phyloP scores from a whole-genome alignment of 2,888 invertebrate species.

The Drepanosiphum platanoidis region DNA sequence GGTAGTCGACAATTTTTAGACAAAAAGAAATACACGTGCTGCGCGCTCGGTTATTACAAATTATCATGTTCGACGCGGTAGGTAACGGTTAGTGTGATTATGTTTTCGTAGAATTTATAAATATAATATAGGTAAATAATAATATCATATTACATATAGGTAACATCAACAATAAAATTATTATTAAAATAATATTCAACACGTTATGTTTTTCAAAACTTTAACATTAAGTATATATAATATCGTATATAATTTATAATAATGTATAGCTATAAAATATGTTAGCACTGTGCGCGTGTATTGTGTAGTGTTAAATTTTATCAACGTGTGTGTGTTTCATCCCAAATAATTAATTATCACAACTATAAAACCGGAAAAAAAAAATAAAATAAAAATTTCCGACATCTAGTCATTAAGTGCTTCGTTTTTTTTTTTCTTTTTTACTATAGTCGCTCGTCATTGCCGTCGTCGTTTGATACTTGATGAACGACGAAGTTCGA shows the following conservation, averaged over 20 bases:
- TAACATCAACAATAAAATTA: slow-evolving; percentile 20
- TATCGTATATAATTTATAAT: background rate
- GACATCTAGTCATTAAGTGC: background rate
- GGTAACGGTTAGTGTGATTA: background rate
- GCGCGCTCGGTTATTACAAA: too few relatives aligned
- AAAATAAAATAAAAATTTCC: background rate
- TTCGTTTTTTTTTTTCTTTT: background rate
- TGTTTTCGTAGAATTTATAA: background rate
- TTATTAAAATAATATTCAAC: slow-evolving; percentile 19
- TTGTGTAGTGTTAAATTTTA: background rate
- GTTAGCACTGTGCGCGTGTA: background rate
- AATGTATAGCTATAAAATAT: slow-evolving; percentile 6
- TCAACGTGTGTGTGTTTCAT: background rate
- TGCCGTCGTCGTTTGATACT: too few relatives aligned
- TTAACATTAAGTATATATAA: slow-evolving; percentile 7
- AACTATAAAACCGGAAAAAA: background rate
- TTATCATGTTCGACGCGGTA: too few relatives aligned
- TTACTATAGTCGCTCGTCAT: too few relatives aligned
- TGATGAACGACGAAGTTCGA: background rate
- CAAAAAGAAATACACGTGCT: too few relatives aligned
- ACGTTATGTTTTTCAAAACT: background rate
- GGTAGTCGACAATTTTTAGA: too few relatives aligned
- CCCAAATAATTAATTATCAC: slow-evolving; percentile 10
- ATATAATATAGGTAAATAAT: background rate
- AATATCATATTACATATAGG: background rate